Evolutionary conservation across 2,888 invertebrate genomes (phyloP), one percentile per base, ranked within the genome.

Genomic region (Diarsia rubi): DNA sequence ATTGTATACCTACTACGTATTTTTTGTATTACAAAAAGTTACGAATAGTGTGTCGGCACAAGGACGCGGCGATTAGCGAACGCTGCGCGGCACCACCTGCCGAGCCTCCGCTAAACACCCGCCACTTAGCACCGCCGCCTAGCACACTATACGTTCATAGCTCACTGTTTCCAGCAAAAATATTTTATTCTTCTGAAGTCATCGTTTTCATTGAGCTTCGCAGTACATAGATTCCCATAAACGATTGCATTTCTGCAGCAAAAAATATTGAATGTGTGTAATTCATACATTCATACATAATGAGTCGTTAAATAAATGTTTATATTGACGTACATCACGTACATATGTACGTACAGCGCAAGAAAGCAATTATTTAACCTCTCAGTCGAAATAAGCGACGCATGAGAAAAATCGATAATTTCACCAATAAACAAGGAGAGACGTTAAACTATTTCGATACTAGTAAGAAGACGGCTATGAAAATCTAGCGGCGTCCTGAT

Each of bases 371-470:
- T 76, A 74, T 67, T 84, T 88, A 89, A 88, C 84, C 86, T 83
- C 37, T 81, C 64, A 70, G 67, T 68, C 63, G 80, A 84, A 81
- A 83, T 84, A 75, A 76, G 83, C 86, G 89, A 92, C 91, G 93
- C 93, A 91, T 93, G 93, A 90, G 89, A 93, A 94, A 95, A 96
- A 96, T 96, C 96, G 90, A 96, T 96, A 96, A 85, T 92, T 91
- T 81, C 82, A 85, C 92, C 94, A 94, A 92, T 88, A 92, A 90
- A 92, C 88, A 92, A 88, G 79, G 82, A 67, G 67, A 68, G 69
- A 73, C 77, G 78, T 78, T 73, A 62, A 60, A 73, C 66, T 73
- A 73, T 42, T 78, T 77, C 62, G 83, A 87, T 90, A 91, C 90
- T 82, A 81, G 89, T 90, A 83, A 79, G 88, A 91, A 81, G 24